Percentiles rank a stretch among this genome's conserved stretches.
phyloP scores from a whole-genome alignment of 2,113 vertebrate species.

The Limanda limanda region DNA sequence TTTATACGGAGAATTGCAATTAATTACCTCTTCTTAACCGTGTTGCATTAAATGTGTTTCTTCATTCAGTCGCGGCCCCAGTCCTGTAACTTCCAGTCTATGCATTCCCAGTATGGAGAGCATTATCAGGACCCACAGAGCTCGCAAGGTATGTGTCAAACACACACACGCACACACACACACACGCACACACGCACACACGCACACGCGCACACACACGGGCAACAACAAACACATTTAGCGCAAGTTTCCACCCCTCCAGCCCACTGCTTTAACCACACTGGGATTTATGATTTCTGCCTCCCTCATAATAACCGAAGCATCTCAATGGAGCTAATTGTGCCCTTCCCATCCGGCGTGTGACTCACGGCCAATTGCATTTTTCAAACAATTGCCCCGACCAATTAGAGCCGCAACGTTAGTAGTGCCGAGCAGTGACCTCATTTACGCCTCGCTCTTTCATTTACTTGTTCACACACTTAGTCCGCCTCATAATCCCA shows the following conservation, averaged over 20 bases:
- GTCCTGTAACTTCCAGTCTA: conserved; percentile 91
- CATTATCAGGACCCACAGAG: conserved; percentile 94
- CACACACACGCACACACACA: conserved; percentile 1
- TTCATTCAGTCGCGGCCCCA: conserved; percentile 89
- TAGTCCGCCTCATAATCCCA: conserved; percentile 47
- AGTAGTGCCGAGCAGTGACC: conserved; percentile 52
- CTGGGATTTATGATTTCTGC: conserved; percentile 28
- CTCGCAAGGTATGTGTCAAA: conserved; percentile 86
- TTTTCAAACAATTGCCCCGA: conserved; percentile 61
- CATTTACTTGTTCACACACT: conserved; percentile 69
- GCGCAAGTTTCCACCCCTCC: conserved; percentile 7
- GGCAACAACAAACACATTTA: neutral
- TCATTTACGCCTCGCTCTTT: conserved; percentile 61
- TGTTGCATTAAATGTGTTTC: conserved; percentile 48
- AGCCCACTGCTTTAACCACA: conserved; percentile 36
- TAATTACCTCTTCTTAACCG: neutral
- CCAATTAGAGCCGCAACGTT: conserved; percentile 56
- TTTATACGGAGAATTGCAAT: too few relatives aligned
- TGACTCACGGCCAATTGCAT: conserved; percentile 65
- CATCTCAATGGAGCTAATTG: conserved; percentile 62
- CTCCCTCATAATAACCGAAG: conserved; percentile 45
- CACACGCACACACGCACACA: neutral
- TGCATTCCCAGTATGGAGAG: conserved; percentile 92
- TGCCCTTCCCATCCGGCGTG: conserved; percentile 63
- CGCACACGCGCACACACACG: conserved; percentile 6